Percentiles rank a stretch among this genome's conserved stretches.
Evolutionary conservation across 2,113 vertebrate species (phyloP).

Genomic region (Scopus umbretta): DNA sequence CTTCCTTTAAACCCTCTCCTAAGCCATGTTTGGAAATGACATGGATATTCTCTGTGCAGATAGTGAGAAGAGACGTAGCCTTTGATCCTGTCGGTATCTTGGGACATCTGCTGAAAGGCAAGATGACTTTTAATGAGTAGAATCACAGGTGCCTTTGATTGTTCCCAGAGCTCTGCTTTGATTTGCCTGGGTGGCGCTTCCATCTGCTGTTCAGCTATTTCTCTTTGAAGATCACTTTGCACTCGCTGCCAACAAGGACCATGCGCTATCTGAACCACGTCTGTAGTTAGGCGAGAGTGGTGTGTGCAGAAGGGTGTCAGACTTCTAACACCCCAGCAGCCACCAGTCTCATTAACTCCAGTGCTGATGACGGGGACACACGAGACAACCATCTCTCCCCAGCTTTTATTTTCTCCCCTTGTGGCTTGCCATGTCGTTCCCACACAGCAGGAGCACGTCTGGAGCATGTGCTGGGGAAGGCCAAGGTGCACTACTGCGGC

Average conservation of each 20-base stretch:
- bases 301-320: not conserved
- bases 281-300: not conserved
- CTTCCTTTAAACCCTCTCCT: not conserved
- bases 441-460: not conserved
- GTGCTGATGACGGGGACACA: not conserved
- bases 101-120: not conserved
- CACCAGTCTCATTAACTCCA: not conserved
- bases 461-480: not conserved
- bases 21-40: not conserved
- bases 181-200: not conserved
- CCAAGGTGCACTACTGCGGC: not conserved
- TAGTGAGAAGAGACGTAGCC: not conserved
- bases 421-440: not conserved
- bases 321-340: not conserved
- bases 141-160: not conserved
- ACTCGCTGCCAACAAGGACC: not conserved
- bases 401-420: not conserved
- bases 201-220: not conserved
- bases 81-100: not conserved
- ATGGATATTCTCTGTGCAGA: not conserved
- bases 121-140: not conserved
- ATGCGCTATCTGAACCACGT: not conserved
- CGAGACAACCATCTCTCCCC: not conserved
- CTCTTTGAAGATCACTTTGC: not conserved
- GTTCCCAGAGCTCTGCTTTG: not conserved